Evolutionary conservation across 1,140 invertebrate species (phyloP), one percentile per base, ranked within the genome.

Genomic region (Temnothorax longispinosus): DNA sequence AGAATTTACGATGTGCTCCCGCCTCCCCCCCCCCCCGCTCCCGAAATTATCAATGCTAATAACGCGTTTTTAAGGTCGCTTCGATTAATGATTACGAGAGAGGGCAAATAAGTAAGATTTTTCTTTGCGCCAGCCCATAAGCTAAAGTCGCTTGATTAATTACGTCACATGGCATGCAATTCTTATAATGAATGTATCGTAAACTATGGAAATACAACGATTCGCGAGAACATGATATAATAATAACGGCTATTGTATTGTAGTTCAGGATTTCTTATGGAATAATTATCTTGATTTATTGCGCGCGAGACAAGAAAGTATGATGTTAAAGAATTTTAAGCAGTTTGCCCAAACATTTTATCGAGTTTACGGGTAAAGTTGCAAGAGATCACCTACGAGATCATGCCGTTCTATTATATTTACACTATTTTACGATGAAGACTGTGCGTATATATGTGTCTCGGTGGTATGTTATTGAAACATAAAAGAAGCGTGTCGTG

Each of bases 221-320:
- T 60, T 84, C 67, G 56, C 41, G 80, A 56, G 69, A 75, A 84
- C 71, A 75, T 84, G 80, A 84, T 84, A 84, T 62, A 84, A 75
- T 84, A 84, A 84, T 84, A 84, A 84, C 18, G 69, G 69, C 47
- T 52, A 80, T 52, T 60, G 75, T n/a, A 80, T 80, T 60, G 75
- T 47, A 35, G 58, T 38, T 84, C 11, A 8, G 4, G 27, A 74
- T 62, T 84, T 84, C 58, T 84, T 75, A 50, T 50, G 32, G 47
- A 84, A 38, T 35, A n/a, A 84, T 84, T 84, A 84, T 84, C 80
- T 74, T 84, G 80, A 84, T 84, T 84, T 84, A 84, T 84, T 75
- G 41, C 41, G 54, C 56, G 21, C 69, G 6, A 62, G 69, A 18
- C 58, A 50, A 74, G 58, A 50, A 62, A 84, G 69, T 84, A 84